A percentile compares a stretch with the other conserved stretches of the same genome.
These are phyloP conservation scores for Nymphalis io DNA, from an alignment of 1,140 invertebrate genomes.

Conservation along the genomic window DNA sequence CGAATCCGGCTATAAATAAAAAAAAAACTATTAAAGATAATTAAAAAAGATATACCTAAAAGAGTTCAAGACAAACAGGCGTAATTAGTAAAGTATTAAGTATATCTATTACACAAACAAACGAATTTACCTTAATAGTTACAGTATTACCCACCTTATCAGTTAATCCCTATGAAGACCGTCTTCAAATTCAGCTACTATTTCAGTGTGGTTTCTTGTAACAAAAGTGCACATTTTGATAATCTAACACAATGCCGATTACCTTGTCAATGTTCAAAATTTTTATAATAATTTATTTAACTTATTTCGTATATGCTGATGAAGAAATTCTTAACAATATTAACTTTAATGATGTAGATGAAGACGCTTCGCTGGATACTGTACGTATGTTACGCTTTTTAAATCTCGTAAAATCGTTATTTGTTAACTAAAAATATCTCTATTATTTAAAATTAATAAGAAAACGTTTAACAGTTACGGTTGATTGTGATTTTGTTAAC, in stretches of 20 bases:
- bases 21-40: too few species aligned
- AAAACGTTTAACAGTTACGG: too few species aligned
- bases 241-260: background rate
- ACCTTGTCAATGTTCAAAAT: background rate
- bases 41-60: too few species aligned
- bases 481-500: too few species aligned
- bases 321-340: background rate
- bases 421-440: too few species aligned
- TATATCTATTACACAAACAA: background rate
- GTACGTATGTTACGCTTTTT: constrained; percentile 46
- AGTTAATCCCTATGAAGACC: constrained; percentile 5
- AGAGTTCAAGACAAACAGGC: too few species aligned
- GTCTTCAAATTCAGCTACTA: constrained; percentile 1
- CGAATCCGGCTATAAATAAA: too few species aligned
- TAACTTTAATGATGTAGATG: constrained; percentile 43
- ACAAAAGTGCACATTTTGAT: background rate
- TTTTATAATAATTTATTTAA: background rate
- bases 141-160: constrained; percentile 6
- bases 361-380: constrained; percentile 67
- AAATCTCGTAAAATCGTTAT: background rate
- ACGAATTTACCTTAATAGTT: background rate
- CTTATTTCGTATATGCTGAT: background rate
- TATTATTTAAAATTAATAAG: too few species aligned
- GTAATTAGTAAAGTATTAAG: too few species aligned
- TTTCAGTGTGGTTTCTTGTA: background rate